These are phyloP conservation scores for Paradisaea rubra DNA, from an alignment of 2,113 vertebrate species.

Conservation along the genomic window DNA sequence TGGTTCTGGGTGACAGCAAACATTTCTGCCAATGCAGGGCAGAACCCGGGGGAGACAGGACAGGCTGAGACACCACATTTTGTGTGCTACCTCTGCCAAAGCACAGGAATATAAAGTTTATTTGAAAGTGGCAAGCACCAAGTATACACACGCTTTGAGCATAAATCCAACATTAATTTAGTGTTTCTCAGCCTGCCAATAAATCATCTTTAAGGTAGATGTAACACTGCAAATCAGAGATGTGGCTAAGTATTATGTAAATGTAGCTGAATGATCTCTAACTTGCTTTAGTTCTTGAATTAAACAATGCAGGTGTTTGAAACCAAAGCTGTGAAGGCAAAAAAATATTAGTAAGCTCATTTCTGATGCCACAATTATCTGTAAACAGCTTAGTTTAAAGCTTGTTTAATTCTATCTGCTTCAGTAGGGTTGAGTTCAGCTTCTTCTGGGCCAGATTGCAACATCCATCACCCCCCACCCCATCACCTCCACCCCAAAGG, in stretches of 20 bases:
- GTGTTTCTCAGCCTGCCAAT: not conserved
- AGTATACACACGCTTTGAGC: not conserved
- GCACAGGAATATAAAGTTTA: not conserved
- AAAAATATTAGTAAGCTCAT: not conserved
- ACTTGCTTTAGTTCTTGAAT: not conserved
- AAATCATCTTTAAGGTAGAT: not conserved
- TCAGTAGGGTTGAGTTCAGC: not conserved
- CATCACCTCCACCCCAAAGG: not conserved
- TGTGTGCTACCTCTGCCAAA: not conserved
- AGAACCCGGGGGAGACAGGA: not conserved
- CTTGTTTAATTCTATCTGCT: not conserved
- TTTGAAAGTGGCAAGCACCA: not conserved
- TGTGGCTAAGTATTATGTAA: not conserved
- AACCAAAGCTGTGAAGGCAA: not conserved
- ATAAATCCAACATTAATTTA: not conserved
- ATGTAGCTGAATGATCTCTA: not conserved
- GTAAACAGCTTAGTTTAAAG: not conserved
- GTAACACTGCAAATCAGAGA: not conserved
- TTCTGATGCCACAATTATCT: not conserved
- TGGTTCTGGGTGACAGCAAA: not conserved
- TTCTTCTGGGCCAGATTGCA: not conserved
- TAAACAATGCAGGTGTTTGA: not conserved
- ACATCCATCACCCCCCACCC: fast-evolving
- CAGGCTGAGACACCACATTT: not conserved
- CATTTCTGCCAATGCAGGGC: not conserved